phyloP scores from a whole-genome alignment of 2,113 vertebrate species.

The Mesitornis unicolor region DNA sequence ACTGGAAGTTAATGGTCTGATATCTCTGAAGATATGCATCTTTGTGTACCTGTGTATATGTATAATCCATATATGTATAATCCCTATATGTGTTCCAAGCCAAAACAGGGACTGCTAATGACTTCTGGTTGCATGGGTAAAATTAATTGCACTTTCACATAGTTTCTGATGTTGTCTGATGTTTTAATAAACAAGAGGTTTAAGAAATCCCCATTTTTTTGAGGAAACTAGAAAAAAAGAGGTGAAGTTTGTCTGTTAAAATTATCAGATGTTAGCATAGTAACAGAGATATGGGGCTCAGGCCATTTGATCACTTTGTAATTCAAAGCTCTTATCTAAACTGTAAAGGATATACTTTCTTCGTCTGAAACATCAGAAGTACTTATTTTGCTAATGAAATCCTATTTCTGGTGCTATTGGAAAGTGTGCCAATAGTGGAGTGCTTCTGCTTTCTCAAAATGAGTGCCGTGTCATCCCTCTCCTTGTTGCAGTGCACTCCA shows the following conservation, averaged over 20 bases:
- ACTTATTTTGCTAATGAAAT: neutral
- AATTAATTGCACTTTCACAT: neutral
- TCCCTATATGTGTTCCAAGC: rapidly evolving
- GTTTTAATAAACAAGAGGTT: neutral
- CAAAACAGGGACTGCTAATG: neutral
- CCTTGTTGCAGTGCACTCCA: neutral
- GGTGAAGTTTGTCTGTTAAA: neutral
- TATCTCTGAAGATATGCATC: rapidly evolving
- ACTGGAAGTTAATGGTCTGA: rapidly evolving
- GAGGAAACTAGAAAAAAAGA: neutral
- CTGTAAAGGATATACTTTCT: neutral
- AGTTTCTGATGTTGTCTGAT: neutral
- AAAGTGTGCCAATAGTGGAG: neutral
- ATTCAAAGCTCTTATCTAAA: neutral
- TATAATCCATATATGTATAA: rapidly evolving
- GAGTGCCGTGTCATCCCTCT: neutral
- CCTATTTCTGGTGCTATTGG: neutral
- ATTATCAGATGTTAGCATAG: neutral
- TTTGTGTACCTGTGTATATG: rapidly evolving
- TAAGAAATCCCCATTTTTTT: neutral
- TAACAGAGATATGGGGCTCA: neutral
- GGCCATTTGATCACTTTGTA: neutral
- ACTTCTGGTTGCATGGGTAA: neutral
- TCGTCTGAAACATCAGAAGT: neutral
- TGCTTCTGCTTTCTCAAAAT: neutral